Conservation (phyloP, 37 sponge, comb jelly and placozoan species). For the Corticium candelabrum region DNA sequence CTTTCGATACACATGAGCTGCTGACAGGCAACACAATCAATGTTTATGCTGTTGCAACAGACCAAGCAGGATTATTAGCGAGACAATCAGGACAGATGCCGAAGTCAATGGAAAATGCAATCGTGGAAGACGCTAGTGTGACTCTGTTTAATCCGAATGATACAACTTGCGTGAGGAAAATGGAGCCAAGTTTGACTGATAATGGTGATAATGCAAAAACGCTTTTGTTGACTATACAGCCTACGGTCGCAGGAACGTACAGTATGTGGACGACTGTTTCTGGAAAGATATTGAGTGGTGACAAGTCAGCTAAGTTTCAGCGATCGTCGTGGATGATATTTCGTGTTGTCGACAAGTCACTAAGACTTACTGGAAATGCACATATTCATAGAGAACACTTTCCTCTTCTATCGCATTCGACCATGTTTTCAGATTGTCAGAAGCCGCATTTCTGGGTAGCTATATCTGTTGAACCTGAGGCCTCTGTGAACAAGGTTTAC, state of each 20-base stretch:
- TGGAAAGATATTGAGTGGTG: neutral
- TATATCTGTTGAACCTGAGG: no score
- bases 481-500: no score
- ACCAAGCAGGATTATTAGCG: neutral
- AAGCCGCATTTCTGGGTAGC: no score
- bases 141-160: neutral
- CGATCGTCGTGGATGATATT: neutral
- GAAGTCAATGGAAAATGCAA: neutral
- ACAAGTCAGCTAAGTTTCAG: neutral
- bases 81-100: neutral
- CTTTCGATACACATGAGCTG: neutral
- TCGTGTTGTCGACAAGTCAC: neutral
- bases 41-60: neutral
- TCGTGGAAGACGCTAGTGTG: neutral
- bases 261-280: neutral
- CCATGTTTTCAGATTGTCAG: no score
- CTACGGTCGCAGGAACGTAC: neutral
- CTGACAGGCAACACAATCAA: neutral
- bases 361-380: neutral
- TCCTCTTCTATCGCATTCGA: no score
- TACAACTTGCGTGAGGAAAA: neutral
- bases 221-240: no score
- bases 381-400: no score
- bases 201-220: neutral
- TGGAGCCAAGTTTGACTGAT: neutral